Evolutionary conservation across 2,797 vertebrate species (phyloP).

Genomic region (Myotis daubentonii): DNA sequence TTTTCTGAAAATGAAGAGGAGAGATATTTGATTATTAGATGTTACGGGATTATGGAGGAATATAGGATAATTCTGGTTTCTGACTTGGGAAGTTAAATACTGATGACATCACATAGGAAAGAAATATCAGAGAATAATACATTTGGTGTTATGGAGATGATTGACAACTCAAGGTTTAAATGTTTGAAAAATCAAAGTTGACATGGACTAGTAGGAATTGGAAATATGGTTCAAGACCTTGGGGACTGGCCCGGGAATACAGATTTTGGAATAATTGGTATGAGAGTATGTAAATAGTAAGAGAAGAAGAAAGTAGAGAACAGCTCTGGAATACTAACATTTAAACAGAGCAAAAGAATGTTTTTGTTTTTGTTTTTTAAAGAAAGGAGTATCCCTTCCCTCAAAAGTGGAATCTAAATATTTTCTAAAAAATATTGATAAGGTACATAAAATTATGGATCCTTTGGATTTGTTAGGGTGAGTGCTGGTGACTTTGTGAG

Average conservation of each 20-base stretch:
- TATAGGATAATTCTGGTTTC: not conserved
- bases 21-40: constrained; percentile 1
- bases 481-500: not conserved
- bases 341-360: not conserved
- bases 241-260: not conserved
- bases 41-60: not conserved
- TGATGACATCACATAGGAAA: not conserved
- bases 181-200: constrained; percentile 14
- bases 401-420: not conserved
- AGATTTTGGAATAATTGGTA: not conserved
- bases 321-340: not conserved
- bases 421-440: not conserved
- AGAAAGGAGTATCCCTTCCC: not conserved
- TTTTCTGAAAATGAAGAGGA: constrained; percentile 7
- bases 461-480: not conserved
- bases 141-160: not conserved
- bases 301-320: not conserved
- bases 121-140: not conserved
- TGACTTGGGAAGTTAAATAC: not conserved
- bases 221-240: not conserved
- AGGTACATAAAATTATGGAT: not conserved
- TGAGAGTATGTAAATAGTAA: not conserved
- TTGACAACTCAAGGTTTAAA: not conserved
- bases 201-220: not conserved
- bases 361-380: not conserved